These are phyloP conservation scores for Progne subis DNA, from an alignment of 2,113 vertebrate genomes.

Conservation along the genomic window DNA sequence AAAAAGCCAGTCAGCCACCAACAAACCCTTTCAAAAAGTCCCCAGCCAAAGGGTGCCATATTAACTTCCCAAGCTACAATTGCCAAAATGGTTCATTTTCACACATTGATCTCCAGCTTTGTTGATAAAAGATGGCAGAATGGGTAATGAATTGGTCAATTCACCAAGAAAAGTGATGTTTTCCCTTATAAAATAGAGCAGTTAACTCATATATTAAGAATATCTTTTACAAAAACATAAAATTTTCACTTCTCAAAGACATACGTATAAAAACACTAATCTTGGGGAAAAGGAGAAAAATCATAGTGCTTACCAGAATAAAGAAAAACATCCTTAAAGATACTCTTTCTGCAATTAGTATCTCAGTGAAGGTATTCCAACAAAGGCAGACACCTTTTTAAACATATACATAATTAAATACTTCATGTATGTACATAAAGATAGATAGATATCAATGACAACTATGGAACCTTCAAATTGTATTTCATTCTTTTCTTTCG, in stretches of 20 bases:
- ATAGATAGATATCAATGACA: not conserved
- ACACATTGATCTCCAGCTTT: not conserved
- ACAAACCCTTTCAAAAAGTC: not conserved
- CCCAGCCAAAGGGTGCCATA: not conserved
- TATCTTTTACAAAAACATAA: not conserved
- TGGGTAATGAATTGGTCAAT: not conserved
- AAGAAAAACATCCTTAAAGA: not conserved
- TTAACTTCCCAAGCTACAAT: not conserved
- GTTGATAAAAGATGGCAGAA: not conserved
- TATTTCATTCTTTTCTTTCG: not conserved
- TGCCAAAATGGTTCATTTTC: not conserved
- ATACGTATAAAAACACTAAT: fast-evolving
- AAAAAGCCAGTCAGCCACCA: not conserved
- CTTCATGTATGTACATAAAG: not conserved
- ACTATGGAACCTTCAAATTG: not conserved
- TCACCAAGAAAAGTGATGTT: not conserved
- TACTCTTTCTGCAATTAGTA: not conserved
- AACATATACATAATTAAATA: not conserved
- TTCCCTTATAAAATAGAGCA: not conserved
- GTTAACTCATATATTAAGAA: not conserved
- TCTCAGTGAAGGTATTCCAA: not conserved
- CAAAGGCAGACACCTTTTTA: not conserved
- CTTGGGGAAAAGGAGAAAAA: not conserved
- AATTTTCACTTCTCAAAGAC: not conserved
- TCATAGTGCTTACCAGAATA: not conserved